A percentile compares a stretch with the other conserved stretches of the same genome.
Evolutionary conservation across 2,888 invertebrate species (phyloP).

Genomic region (Agonopterix arenella): DNA sequence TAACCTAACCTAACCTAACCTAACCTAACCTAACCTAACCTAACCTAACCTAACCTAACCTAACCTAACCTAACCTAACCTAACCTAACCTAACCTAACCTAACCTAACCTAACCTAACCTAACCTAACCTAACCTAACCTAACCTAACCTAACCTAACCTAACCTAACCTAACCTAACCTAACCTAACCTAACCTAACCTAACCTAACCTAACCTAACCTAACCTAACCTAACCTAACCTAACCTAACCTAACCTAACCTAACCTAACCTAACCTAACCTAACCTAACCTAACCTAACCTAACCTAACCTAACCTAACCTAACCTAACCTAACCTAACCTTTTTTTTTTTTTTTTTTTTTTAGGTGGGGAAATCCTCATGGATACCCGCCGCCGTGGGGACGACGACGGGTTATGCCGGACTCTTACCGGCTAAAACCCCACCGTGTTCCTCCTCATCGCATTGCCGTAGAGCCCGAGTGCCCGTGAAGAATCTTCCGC

Average conservation of each 20-base stretch:
- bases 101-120: slow-evolving; percentile 4
- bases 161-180: slow-evolving; percentile 19
- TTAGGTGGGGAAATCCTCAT: no score
- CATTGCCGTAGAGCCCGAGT: no score
- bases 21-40: slow-evolving; percentile 6
- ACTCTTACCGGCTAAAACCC: no score
- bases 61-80: slow-evolving; percentile 4
- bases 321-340: neutral
- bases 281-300: slow-evolving; percentile 8
- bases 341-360: no score
- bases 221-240: slow-evolving; percentile 17
- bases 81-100: slow-evolving; percentile 5
- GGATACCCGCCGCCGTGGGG: no score
- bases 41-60: slow-evolving; percentile 2
- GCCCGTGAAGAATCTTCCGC: no score
- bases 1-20: slow-evolving; percentile 6
- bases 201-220: slow-evolving; percentile 15
- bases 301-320: neutral
- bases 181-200: slow-evolving; percentile 15
- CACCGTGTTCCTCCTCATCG: no score
- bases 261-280: slow-evolving; percentile 14
- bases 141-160: slow-evolving; percentile 15
- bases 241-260: slow-evolving; percentile 16
- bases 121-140: neutral
- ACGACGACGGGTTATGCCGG: no score